Conservation (phyloP, 2,888 invertebrate genomes). For the Cotesia congregata region DNA sequence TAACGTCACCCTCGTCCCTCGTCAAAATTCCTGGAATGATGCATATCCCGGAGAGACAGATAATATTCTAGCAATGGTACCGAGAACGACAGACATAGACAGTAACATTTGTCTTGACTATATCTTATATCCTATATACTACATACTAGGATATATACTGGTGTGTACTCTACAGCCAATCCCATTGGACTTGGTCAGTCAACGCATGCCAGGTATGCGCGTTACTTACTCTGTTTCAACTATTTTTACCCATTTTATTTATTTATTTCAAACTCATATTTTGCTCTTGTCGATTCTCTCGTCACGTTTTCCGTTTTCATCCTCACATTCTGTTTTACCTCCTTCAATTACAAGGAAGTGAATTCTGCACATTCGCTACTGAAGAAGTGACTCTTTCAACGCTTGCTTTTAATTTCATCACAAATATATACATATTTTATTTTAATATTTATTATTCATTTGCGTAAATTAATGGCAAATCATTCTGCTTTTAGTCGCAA, state of each 20-base stretch:
- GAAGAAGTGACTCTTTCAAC: constrained; percentile 9
- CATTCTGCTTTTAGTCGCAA: neutral
- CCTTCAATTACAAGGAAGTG: constrained; percentile 17
- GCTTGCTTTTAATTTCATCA: neutral
- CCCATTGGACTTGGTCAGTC: constrained; percentile 26
- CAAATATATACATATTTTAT: neutral
- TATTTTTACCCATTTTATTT: neutral
- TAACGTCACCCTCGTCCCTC: constrained; percentile 6
- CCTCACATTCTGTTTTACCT: neutral
- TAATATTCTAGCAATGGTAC: constrained; percentile 10
- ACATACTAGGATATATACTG: too few species aligned
- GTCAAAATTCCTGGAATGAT: constrained; percentile 27
- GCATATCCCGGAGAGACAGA: constrained; percentile 11
- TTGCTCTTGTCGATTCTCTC: constrained; percentile 2
- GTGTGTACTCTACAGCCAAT: constrained; percentile 15
- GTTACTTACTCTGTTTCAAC: constrained; percentile 12
- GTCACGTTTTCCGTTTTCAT: constrained; percentile 13
- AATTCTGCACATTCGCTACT: neutral
- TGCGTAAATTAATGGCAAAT: neutral
- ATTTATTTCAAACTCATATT: neutral
- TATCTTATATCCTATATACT: too few species aligned
- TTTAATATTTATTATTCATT: neutral
- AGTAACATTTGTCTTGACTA: constrained; percentile 18
- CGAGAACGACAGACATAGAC: neutral
- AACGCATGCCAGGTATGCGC: constrained; percentile 22